Evolutionary conservation across 2,888 invertebrate genomes (phyloP), one percentile per base, ranked within the genome.

Genomic region (Pollenia amentaria): DNA sequence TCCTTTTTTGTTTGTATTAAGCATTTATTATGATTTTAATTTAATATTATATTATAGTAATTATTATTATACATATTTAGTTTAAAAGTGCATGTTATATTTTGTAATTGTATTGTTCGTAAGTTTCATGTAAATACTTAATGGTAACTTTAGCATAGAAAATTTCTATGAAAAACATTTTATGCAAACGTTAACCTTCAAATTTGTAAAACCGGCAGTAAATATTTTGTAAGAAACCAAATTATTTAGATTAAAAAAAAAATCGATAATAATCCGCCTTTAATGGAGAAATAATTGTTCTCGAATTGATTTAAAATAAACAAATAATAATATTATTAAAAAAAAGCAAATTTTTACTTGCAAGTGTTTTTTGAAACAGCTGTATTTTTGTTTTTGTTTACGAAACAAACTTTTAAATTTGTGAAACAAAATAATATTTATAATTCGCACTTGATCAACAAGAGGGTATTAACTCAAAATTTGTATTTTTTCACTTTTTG

Each of bases 11-110:
- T 83, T 78, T 62, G 60, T 73, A 42, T 77, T 76, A 82, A 73
- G 87, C 84, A 84, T 84, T 87, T 87, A 87, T 84, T 73, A 87
- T 40, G 76, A 84, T 81, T 84, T 77, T 80, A 84, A 69, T 81
- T 62, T n/a, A 46, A 62, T 57, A 53, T 64, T 40, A 62, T 48
- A 64, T 55, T 62, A 69, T 40, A 67, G 16, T 51, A 73, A 48
- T 55, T 40, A 69, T 67, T 57, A 57, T 60, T 70, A 53, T 65
- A 29, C 21, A 46, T 12, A 38, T 21, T 11, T 79, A 70, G 6
- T 12, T 9, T 48, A 65, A 77, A 57, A 70, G 14, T 70, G 48
- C 69, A 79, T 83, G 69, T 86, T 70, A 70, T 67, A 67, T 55
- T 29, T 64, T 46, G 46, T 57, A 65, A 65, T 46, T 38, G 42